phyloP scores from a whole-genome alignment of 2,113 vertebrate species.

The Rhodinocichla rosea region DNA sequence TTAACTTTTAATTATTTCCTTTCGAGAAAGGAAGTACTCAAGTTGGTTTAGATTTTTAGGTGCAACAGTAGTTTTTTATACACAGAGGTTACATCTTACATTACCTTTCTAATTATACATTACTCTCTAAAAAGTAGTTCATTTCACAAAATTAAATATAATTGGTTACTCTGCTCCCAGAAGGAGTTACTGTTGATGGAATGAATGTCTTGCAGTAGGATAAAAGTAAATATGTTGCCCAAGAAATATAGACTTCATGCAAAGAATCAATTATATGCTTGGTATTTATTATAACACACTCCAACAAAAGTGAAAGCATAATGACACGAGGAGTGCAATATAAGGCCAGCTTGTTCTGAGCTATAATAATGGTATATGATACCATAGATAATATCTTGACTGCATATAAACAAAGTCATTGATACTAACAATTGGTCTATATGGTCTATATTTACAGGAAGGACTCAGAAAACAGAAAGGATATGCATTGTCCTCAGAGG shows the following conservation, averaged over 20 bases:
- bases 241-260: background rate
- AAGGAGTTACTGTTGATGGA: background rate
- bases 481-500: background rate
- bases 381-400: background rate
- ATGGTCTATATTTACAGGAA: background rate
- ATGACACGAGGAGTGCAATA: background rate
- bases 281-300: background rate
- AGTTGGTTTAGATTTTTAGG: background rate
- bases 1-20: conserved; percentile 28
- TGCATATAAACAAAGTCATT: background rate
- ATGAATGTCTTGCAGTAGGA: background rate
- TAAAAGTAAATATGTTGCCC: background rate
- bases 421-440: background rate
- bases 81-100: background rate
- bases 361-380: background rate
- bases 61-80: background rate
- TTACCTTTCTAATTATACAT: background rate
- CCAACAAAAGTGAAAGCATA: background rate
- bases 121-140: background rate
- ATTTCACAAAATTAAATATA: background rate
- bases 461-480: background rate
- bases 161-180: background rate
- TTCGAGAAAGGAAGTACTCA: conserved; percentile 13
- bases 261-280: background rate
- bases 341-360: background rate